Base-by-base conservation (phyloP, 53 echinoderm and acorn worm species). In the Astropecten irregularis region DNA sequence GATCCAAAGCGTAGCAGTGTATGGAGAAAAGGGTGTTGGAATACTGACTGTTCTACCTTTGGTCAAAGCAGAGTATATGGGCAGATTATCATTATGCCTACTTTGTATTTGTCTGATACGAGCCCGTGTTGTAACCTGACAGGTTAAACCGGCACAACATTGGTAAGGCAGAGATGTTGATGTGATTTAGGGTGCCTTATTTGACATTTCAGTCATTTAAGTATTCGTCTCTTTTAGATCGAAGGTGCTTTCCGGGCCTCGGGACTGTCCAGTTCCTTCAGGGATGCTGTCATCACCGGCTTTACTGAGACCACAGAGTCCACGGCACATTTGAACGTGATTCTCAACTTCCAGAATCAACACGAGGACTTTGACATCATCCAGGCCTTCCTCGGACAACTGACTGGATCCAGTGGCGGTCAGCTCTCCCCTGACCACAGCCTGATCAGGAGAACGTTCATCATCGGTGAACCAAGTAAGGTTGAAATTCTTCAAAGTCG, bases 391-490 rank as follows among this genome's bases (percentile, higher is more conserved):
- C 58, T 27, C 11, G 29, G 28, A 25, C 58, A 58, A 20, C 25
- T 58, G 27, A 58, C 58, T n/a, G 92, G 92, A 9, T 65, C 69
- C 81, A 85, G 76, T 38, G 16, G 5, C 15, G 87, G 79, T 44
- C 49, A 86, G 27, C 28, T 93, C 26, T 27, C 34, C 0, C 82
- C 69, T 11, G 30, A 66, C 30, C 81, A 87, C 51, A 50, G 66
- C 19, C 52, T 92, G 13, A 61, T 92, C 46, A 66, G 66, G 26
- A 64, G 49, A 9, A 63, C 85, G 7, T 71, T 88, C 1, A 66
- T 88, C 29, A 85, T 88, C 9, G 88, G 88, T 23, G 73, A 85
- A 11, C 92, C 92, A 34, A 81, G 88, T 92, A 38, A 44, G 4
- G 54, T 54, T 4, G 47, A 46, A 9, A 9, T 46, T 46, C 14